Evolutionary conservation across 2,797 vertebrate genomes (phyloP).

Genomic region (Otolemur crassicaudatus): DNA sequence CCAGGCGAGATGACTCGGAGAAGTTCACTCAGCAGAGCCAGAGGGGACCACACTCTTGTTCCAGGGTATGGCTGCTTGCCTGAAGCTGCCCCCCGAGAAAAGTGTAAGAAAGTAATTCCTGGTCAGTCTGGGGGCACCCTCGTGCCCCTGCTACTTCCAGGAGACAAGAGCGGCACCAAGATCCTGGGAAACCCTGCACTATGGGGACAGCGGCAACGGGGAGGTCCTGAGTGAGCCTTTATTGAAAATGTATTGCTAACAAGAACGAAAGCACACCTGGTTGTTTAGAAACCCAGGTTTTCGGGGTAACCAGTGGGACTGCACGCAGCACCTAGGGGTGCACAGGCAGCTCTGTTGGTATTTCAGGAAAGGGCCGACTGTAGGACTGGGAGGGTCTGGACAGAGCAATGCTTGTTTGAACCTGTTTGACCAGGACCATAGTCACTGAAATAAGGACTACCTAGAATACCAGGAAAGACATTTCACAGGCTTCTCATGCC

Average conservation of each 20-base stretch:
- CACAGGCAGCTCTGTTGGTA: neutral
- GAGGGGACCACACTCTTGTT: conserved; percentile 3
- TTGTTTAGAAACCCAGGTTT: conserved; percentile 10
- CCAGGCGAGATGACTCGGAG: conserved; percentile 46
- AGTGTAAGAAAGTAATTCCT: neutral
- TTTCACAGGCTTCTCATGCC: neutral
- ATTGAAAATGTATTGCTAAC: neutral
- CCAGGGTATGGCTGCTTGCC: conserved; percentile 21
- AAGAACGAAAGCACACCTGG: neutral
- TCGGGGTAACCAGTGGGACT: neutral
- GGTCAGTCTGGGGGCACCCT: neutral
- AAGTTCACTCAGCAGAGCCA: conserved; percentile 14
- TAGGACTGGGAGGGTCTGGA: neutral
- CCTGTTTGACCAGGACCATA: neutral
- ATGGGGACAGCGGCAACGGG: neutral
- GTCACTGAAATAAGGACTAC: neutral
- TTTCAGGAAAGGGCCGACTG: neutral
- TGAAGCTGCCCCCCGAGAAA: neutral
- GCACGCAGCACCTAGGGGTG: neutral
- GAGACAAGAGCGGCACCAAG: neutral
- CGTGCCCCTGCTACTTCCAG: neutral
- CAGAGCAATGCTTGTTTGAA: neutral
- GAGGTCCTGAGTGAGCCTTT: neutral
- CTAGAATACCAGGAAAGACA: neutral
- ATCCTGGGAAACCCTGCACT: neutral